Evolutionary conservation across 2,797 vertebrate species (phyloP).

Genomic region (Clarias platycephalus): DNA sequence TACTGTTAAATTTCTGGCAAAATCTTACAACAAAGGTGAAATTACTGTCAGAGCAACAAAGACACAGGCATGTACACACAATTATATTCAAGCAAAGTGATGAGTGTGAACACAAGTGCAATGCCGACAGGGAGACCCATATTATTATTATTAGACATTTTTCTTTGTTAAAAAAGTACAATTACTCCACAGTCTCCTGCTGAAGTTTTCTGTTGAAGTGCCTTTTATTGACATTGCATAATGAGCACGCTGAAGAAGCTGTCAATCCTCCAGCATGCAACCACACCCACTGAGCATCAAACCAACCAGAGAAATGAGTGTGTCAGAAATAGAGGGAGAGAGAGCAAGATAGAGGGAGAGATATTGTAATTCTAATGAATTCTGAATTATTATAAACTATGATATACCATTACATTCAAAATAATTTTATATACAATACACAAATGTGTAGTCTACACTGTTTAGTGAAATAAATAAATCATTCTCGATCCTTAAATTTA

Average conservation of each 20-base stretch:
- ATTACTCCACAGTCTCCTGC: conserved; percentile 25
- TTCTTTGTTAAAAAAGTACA: conserved; percentile 38
- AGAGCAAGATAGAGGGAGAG: not conserved
- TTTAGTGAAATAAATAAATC: not conserved
- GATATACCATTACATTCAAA: not conserved
- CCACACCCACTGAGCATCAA: conserved; percentile 30
- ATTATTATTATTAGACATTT: conserved; percentile 31
- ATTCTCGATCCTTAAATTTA: not conserved
- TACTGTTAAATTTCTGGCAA: not conserved
- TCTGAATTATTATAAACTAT: not conserved
- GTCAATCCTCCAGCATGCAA: conserved; percentile 39
- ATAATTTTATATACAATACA: not conserved
- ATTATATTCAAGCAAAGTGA: not conserved
- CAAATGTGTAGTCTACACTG: not conserved
- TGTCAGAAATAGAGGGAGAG: not conserved
- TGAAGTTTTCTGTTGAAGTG: conserved; percentile 7
- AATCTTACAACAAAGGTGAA: not conserved
- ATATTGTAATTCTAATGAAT: not conserved
- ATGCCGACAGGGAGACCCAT: conserved; percentile 5
- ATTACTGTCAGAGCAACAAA: conserved; percentile 6
- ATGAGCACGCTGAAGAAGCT: conserved; percentile 39
- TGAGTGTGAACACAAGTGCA: not conserved
- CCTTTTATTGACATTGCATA: conserved; percentile 33
- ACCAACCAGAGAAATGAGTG: not conserved
- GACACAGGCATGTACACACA: not conserved